Base-by-base conservation (phyloP, 2,797 vertebrate species). In the Hippopotamyrus pictus region DNA sequence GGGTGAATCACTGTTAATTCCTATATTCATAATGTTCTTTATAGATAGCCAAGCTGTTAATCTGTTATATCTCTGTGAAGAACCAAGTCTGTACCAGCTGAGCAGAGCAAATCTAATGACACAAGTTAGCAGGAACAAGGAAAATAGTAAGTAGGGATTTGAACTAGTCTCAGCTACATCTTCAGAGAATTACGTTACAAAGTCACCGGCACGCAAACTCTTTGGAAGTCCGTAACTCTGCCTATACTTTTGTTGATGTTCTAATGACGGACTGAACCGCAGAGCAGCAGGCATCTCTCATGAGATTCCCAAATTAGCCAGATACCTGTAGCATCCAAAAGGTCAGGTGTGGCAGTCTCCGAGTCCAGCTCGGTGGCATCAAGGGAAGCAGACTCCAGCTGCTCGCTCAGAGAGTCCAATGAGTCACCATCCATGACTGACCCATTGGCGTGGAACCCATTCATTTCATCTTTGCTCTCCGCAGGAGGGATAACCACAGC, bases 361-460 rank as follows among this genome's bases (percentile, higher is more conserved):
- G 95, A 95, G 91, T 98, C 98, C 91, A 97, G 91, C 93, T 99
- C 98, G 2, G 94, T 95, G 88, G 97, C 96, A 73, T 98, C 98
- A 93, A 97, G 79, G 1, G 97, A 99, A 76, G 96, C 96, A 0
- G 95, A 96, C 93, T 99, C 98, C 94, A 99, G 89, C 91, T 98
- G 97, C 93, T 99, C 98, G 19, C 98, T 98, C 91, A 98, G 94
- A 0, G 98, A 99, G 91, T 99, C 98, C 46, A 97, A 94, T 0
- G 98, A 99, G 92, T 98, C 98, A 0, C 94, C 96, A 9, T 98
- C 97, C 89, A 97, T 93, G 73, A 95, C 94, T 0, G 94, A 97
- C n/a, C 97, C 98, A n/a, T 98, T 98, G 93, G 96, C 93, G 17
- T 99, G 97, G 92, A 97, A 98, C 90, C 98, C 97, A 7, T 99